Base-by-base conservation (phyloP, 1,140 invertebrate genomes). In the Belonocnema kinseyi region DNA sequence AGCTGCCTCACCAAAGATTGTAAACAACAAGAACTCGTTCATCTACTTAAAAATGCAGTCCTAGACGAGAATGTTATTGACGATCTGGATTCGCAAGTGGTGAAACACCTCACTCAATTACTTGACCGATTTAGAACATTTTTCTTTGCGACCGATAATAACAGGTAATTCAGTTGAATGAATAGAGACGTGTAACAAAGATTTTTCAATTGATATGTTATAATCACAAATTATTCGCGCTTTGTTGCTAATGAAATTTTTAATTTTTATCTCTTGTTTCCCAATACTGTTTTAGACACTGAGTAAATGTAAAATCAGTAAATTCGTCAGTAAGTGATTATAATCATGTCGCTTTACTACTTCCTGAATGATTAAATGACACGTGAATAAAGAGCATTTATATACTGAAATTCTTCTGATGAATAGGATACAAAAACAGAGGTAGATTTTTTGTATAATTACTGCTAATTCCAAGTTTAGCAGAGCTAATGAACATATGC, bases 1-100 rank as follows among this genome's bases (percentile, higher is more conserved):
- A 80, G 79, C 75, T 54, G 50, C 33, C 61, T 73, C 72, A 56
- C 54, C 73, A 72, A 80, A 80, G 72, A 76, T 71, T 61, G 13
- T 72, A 8, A 72, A 73, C 66, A 74, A 53, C 75, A 73, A 72
- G 73, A 80, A 78, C 79, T 50, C 75, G 79, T 80, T 80, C 76
- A 61, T 17, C 70, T 16, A 3, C 11, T 21, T 51, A 74, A 77
- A 80, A 80, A 80, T 73, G 50, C 16, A 1, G 17, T 74, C 58
- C 46, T 14, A 54, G 8, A 40, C 11, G 33, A 51, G 40, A 70
- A 19, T 50, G 61, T 72, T 53, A 46, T 66, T 33, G 21, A 66
- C 33, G 33, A n/a, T 66, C 26, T 33, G 61, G 61, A 66, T 66
- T 66, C 61, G 33, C 61, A 66, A 66, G 33, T 33, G 26, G 26